Evolutionary conservation across 2,888 invertebrate genomes (phyloP), one percentile per base, ranked within the genome.

Genomic region (Aethes cnicana): DNA sequence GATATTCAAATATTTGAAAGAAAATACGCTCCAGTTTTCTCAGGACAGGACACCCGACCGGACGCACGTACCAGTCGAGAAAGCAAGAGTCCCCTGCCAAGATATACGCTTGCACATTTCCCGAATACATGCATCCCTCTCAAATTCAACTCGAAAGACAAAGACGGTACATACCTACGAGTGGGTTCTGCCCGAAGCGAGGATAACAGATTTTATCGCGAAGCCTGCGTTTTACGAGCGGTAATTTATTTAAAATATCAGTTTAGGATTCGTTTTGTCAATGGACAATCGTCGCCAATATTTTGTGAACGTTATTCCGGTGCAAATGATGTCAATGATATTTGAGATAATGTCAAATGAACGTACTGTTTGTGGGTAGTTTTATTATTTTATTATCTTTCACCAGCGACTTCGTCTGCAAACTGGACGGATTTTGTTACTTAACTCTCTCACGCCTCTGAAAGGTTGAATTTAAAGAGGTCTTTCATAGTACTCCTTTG

Each of bases 231-330:
- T 44, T 50, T 43, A 50, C 43, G 33, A 9, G 12, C 49, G 17
- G 23, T 25, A 37, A 23, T 20, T 59, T 61, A 59, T 56, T 62
- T 59, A 55, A 62, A 30, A 47, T 42, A 21, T 26, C 37, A 37
- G 23, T 35, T 33, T 23, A 39, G 30, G 23, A 37, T 46, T 14
- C 26, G 23, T 52, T 55, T 55, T 46, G 44, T 42, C 53, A 42
- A 39, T 53, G 47, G 39, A 16, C 41, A 43, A 48, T 43, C 49
- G 53, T 39, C 54, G 55, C 53, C 58, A 28, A 26, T 47, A 52
- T 57, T 53, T 53, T 50, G 54, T 48, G 55, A 8, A 20, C 25
- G n/a, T 47, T 33, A 28, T 20, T 41, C 37, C 11, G 21, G 8
- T 16, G 20, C 28, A 21, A 16, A 21, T 18, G 21, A n/a, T 21